Evolutionary conservation across 2,797 vertebrate genomes (phyloP).

Genomic region (Premnoplex brunnescens): DNA sequence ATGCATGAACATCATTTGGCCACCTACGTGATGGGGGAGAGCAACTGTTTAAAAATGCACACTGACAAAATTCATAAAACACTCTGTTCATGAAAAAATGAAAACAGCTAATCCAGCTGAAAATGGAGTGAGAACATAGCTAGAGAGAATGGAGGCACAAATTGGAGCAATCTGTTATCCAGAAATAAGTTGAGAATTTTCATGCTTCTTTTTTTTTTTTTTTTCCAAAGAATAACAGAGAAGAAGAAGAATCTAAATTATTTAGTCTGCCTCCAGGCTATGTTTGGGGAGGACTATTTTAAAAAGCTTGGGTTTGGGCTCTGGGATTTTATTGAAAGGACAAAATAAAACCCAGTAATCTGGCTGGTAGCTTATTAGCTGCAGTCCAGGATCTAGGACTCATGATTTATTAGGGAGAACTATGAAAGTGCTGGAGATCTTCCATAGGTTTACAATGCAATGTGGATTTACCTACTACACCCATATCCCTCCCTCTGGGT

Average conservation of each 20-base stretch:
- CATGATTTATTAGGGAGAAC: constrained; percentile 8
- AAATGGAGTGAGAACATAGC: not conserved
- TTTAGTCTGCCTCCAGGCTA: constrained; percentile 48
- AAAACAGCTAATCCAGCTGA: not conserved
- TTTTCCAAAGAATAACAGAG: not conserved
- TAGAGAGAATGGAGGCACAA: constrained; percentile 7
- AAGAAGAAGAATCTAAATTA: constrained; percentile 55
- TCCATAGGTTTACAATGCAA: not conserved
- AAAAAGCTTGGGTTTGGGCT: constrained; percentile 20
- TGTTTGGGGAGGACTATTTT: constrained; percentile 32
- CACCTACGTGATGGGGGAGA: not conserved
- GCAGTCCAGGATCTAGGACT: not conserved
- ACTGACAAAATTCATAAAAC: not conserved
- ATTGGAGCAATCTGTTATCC: constrained; percentile 13
- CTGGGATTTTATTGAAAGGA: constrained; percentile 46
- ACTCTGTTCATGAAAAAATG: not conserved
- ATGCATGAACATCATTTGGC: not conserved
- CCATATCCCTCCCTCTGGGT: not conserved
- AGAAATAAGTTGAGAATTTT: constrained; percentile 28
- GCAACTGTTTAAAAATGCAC: not conserved
- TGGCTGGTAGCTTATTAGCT: constrained; percentile 22
- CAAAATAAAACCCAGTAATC: constrained; percentile 35
- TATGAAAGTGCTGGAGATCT: constrained; percentile 16
- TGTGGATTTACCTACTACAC: not conserved
- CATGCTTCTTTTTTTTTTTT: not conserved